Evolutionary conservation across 2,797 vertebrate species (phyloP).

Genomic region (Chrysocyon brachyurus): DNA sequence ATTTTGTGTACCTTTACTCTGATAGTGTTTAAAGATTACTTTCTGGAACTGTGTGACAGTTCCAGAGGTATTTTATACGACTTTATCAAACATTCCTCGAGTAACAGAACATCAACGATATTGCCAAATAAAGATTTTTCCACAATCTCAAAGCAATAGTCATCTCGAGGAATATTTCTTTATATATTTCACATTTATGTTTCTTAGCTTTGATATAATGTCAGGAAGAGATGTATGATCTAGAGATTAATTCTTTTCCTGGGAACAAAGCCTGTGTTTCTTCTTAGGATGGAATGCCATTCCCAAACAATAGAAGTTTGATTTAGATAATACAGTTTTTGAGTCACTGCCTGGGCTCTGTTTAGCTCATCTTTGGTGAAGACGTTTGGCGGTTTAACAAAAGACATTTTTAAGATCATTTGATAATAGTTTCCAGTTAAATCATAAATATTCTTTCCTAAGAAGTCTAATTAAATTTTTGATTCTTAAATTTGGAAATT

Average conservation of each 20-base stretch:
- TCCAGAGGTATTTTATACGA: slow-evolving; percentile 66
- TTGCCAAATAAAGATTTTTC: slow-evolving; percentile 69
- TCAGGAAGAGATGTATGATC: slow-evolving; percentile 17
- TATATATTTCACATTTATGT: slow-evolving; percentile 51
- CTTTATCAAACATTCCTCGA: slow-evolving; percentile 67
- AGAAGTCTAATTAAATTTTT: slow-evolving; percentile 60
- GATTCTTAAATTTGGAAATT: slow-evolving; percentile 55
- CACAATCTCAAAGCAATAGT: slow-evolving; percentile 57
- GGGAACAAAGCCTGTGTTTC: slow-evolving; percentile 45
- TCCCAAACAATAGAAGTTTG: slow-evolving; percentile 27
- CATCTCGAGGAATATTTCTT: slow-evolving; percentile 57
- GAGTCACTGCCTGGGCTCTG: not conserved
- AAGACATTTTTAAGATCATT: slow-evolving; percentile 66
- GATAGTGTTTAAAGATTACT: slow-evolving; percentile 59
- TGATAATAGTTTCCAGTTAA: slow-evolving; percentile 38
- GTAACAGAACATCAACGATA: slow-evolving; percentile 54
- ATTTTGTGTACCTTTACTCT: slow-evolving; percentile 44
- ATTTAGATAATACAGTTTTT: slow-evolving; percentile 49
- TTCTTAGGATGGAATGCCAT: slow-evolving; percentile 43
- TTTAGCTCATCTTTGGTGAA: slow-evolving; percentile 67
- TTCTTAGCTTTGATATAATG: slow-evolving; percentile 46
- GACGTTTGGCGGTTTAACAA: slow-evolving; percentile 60
- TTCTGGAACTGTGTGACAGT: slow-evolving; percentile 60
- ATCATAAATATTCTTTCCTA: slow-evolving; percentile 59
- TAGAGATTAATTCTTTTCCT: slow-evolving; percentile 41